Percentiles rank a stretch among this genome's conserved stretches.
Evolutionary conservation across 2,888 invertebrate genomes (phyloP).

Genomic region (Perithous albicinctus): DNA sequence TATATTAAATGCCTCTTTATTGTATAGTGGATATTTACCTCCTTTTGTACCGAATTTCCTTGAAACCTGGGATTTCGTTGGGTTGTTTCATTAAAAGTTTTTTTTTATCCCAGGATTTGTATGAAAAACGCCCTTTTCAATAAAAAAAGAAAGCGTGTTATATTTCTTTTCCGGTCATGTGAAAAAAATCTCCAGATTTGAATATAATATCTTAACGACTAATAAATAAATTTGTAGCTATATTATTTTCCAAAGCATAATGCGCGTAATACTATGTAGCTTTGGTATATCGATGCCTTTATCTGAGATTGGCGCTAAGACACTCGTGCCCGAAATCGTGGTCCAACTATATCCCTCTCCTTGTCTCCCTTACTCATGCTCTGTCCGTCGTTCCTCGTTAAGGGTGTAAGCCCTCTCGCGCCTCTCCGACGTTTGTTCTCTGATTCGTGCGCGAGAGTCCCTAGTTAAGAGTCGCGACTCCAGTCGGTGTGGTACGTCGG

Average conservation of each 20-base stretch:
- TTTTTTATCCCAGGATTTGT: too few relatives aligned
- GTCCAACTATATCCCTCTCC: background rate
- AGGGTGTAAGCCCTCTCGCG: slow-evolving; percentile 69
- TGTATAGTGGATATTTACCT: too few relatives aligned
- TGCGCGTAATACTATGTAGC: too few relatives aligned
- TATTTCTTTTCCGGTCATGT: too few relatives aligned
- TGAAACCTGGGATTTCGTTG: too few relatives aligned
- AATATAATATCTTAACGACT: too few relatives aligned
- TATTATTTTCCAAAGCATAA: background rate
- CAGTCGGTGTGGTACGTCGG: slow-evolving; percentile 60
- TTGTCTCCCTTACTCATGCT: slow-evolving; percentile 14
- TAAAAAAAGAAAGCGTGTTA: too few relatives aligned
- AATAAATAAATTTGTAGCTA: background rate
- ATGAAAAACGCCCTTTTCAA: too few relatives aligned
- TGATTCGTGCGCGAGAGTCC: slow-evolving; percentile 72
- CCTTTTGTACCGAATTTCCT: too few relatives aligned
- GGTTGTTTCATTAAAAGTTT: too few relatives aligned
- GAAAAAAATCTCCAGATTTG: background rate
- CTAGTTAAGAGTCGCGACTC: slow-evolving; percentile 75
- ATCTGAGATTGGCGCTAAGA: slow-evolving; percentile 17
- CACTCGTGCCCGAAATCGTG: slow-evolving; percentile 25
- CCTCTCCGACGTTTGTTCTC: slow-evolving; percentile 71
- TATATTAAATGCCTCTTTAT: too few relatives aligned
- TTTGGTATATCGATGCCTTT: slow-evolving; percentile 9
- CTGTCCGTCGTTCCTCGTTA: slow-evolving; percentile 67